Evolutionary conservation across 2,888 invertebrate genomes (phyloP).

Genomic region (Sthenelais limicola): DNA sequence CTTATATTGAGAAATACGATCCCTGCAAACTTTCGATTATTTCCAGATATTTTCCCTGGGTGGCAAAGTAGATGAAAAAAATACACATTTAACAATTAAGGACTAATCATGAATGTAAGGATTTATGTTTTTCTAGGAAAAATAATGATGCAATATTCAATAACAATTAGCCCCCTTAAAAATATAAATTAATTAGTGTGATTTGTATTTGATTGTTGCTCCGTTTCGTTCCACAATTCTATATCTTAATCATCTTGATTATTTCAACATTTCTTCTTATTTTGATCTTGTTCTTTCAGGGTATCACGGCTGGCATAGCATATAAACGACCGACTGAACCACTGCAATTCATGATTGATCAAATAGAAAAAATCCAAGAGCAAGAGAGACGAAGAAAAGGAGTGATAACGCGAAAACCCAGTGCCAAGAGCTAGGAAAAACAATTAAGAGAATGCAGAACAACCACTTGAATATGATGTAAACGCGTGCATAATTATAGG

Average conservation of each 20-base stretch:
- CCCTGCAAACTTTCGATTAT: no score
- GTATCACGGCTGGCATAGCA: constrained; percentile 14
- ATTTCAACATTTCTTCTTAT: no score
- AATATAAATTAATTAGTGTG: no score
- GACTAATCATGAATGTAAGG: not conserved
- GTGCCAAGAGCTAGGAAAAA: constrained; percentile 22
- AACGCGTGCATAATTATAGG: no score
- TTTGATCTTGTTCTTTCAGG: not conserved
- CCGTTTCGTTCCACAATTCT: not conserved
- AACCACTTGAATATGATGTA: no score
- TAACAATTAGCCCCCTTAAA: no score
- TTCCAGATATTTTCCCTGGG: no score
- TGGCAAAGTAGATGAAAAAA: no score
- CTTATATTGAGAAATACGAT: no score
- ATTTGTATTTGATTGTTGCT: not conserved
- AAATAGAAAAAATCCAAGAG: constrained; percentile 8
- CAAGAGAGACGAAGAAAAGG: constrained; percentile 5
- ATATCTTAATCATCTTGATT: not conserved
- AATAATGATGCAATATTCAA: no score
- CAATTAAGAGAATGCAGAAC: no score
- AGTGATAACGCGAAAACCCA: not conserved
- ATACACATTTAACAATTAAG: no score
- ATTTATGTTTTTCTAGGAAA: not conserved
- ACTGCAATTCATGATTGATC: constrained; percentile 20
- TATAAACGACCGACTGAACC: not conserved